Percentiles rank a stretch among this genome's conserved stretches.
These are phyloP conservation scores for Mormyrops boulengeri DNA, from an alignment of 2,797 vertebrate genomes.

Conservation along the genomic window DNA sequence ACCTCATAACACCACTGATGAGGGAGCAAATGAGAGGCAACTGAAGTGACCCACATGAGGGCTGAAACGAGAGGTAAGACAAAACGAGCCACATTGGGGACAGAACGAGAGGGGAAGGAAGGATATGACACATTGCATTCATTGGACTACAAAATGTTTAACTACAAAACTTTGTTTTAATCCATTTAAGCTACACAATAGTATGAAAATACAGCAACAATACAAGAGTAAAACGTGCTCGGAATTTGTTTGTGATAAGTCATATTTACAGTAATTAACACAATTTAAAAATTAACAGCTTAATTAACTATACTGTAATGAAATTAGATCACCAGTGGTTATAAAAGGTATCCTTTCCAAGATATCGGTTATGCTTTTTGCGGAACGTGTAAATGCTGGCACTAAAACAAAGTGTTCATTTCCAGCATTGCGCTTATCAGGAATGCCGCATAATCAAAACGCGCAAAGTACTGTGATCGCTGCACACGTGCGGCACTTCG, in stretches of 20 bases:
- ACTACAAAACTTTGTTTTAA: background rate
- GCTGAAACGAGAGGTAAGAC: background rate
- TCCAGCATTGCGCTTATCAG: background rate
- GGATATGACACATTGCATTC: background rate
- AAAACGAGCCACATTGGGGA: background rate
- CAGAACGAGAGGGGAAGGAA: background rate
- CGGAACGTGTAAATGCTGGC: background rate
- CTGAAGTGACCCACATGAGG: background rate
- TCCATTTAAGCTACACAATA: background rate
- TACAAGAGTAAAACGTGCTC: background rate
- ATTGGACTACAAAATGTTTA: background rate
- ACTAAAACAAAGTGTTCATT: background rate
- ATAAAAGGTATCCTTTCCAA: background rate
- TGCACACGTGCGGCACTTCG: background rate
- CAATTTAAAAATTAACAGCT: background rate
- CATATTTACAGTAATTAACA: background rate
- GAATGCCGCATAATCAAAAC: background rate
- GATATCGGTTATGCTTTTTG: background rate
- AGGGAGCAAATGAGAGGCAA: background rate
- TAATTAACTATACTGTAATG: background rate
- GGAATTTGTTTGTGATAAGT: background rate
- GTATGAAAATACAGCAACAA: background rate
- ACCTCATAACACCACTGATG: background rate
- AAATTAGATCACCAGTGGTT: background rate
- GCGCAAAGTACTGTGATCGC: background rate